Evolutionary conservation across 2,888 invertebrate genomes (phyloP).

Genomic region (Melanostoma scalare): DNA sequence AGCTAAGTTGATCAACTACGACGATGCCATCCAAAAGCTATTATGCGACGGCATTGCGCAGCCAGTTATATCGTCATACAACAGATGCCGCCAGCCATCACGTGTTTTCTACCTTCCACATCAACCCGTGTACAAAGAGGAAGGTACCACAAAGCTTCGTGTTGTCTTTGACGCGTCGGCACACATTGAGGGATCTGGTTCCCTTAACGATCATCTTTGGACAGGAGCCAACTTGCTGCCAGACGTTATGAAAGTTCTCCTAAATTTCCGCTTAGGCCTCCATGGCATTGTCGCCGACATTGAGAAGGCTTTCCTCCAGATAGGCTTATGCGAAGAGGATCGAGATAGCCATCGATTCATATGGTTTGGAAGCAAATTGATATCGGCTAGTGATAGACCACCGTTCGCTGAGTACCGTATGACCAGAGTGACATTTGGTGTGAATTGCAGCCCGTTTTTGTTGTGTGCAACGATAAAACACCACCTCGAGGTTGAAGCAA

Average conservation of each 20-base stretch:
- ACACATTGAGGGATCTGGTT: not conserved
- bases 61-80: not conserved
- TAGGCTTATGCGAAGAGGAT: not conserved
- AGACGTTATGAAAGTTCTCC: conserved; percentile 16
- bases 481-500: not conserved
- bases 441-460: conserved; percentile 34
- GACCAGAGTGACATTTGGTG: conserved; percentile 33
- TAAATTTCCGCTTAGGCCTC: conserved; percentile 32
- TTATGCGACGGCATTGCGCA: not conserved
- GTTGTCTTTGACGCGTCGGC: conserved; percentile 26
- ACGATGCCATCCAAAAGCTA: conserved; percentile 14
- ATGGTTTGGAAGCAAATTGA: conserved; percentile 10
- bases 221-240: conserved; percentile 43
- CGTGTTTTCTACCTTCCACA: conserved; percentile 25
- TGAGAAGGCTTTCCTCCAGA: conserved; percentile 24
- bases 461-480: conserved; percentile 10
- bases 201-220: conserved; percentile 44
- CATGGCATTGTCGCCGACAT: conserved; percentile 31
- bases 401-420: not conserved
- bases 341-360: conserved; percentile 37
- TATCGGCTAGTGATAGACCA: conserved; percentile 10
- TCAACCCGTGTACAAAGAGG: conserved; percentile 24
- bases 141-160: conserved; percentile 15
- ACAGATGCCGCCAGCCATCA: not conserved
- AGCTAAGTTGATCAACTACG: conserved; percentile 7